Evolutionary conservation across 2,113 vertebrate species (phyloP).

Genomic region (Arvicanthis niloticus): DNA sequence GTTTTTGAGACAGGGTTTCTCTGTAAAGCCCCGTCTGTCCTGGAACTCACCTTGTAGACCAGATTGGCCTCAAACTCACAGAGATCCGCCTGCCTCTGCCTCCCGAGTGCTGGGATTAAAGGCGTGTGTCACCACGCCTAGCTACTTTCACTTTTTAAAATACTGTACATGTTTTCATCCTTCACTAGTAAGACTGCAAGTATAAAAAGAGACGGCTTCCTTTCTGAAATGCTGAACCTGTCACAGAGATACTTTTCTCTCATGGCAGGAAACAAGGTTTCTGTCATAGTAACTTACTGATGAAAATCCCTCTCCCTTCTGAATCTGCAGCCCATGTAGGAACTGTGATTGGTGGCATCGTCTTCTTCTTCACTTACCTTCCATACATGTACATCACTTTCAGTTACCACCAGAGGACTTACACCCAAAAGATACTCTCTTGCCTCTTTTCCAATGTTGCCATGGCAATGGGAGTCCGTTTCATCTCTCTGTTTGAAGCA

Average conservation of each 20-base stretch:
- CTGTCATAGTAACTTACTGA: not conserved
- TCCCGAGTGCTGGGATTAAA: not conserved
- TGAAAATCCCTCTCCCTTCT: not conserved
- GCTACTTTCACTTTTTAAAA: not conserved
- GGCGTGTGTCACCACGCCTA: not conserved
- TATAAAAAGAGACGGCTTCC: not conserved
- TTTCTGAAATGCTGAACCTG: not conserved
- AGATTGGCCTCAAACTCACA: not conserved
- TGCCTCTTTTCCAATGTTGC: constrained; percentile 97
- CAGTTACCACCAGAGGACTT: constrained; percentile 92
- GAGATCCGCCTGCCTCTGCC: not conserved
- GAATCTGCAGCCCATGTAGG: constrained; percentile 90
- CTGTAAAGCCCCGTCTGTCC: not conserved
- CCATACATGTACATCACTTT: constrained; percentile 95
- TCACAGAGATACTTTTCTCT: not conserved
- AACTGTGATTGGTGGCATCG: constrained; percentile 92
- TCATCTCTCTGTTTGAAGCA: constrained; percentile 95
- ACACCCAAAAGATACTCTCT: constrained; percentile 91
- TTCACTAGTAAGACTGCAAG: not conserved
- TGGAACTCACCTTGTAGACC: not conserved
- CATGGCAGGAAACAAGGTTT: not conserved
- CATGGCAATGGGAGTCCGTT: constrained; percentile 96
- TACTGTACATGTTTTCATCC: not conserved
- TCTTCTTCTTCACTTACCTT: constrained; percentile 96
- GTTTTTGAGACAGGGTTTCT: not conserved